These are phyloP conservation scores for Stegastes partitus DNA, from an alignment of 2,113 vertebrate species.

Conservation along the genomic window DNA sequence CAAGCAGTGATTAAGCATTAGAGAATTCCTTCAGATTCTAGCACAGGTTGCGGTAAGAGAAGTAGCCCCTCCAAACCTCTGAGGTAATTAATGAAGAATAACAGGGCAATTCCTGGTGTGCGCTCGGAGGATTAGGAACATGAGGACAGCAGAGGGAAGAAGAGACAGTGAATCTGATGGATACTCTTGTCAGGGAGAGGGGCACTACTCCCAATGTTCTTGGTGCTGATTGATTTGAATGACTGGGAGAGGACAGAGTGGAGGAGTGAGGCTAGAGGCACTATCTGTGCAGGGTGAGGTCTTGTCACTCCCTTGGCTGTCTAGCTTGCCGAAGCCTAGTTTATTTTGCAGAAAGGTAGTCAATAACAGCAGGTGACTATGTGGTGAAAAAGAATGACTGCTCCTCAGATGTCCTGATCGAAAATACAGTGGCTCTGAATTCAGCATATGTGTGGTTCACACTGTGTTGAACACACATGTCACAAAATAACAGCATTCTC, in stretches of 20 bases:
- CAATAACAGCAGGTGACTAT: conserved; percentile 27
- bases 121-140: conserved; percentile 56
- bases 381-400: conserved; percentile 3
- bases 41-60: conserved; percentile 24
- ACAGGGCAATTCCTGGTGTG: conserved; percentile 36
- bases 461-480: neutral
- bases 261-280: conserved; percentile 14
- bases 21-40: conserved; percentile 40
- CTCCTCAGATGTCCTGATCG: neutral
- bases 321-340: conserved; percentile 2
- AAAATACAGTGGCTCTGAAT: neutral
- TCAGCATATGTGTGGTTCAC: no score
- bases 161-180: conserved; percentile 63
- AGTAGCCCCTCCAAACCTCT: conserved; percentile 35
- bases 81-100: conserved; percentile 57
- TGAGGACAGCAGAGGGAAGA: conserved; percentile 34
- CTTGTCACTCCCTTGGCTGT: conserved; percentile 42
- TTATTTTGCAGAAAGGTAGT: conserved; percentile 39
- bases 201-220: conserved; percentile 46
- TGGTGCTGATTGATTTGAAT: conserved; percentile 64
- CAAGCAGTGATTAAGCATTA: conserved; percentile 61
- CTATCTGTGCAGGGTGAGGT: conserved; percentile 30
- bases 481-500: neutral
- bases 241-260: conserved; percentile 43
- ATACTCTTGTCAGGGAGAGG: conserved; percentile 55